Base-by-base conservation (phyloP, 1,140 invertebrate genomes). In the Macrobrachium nipponense region DNA sequence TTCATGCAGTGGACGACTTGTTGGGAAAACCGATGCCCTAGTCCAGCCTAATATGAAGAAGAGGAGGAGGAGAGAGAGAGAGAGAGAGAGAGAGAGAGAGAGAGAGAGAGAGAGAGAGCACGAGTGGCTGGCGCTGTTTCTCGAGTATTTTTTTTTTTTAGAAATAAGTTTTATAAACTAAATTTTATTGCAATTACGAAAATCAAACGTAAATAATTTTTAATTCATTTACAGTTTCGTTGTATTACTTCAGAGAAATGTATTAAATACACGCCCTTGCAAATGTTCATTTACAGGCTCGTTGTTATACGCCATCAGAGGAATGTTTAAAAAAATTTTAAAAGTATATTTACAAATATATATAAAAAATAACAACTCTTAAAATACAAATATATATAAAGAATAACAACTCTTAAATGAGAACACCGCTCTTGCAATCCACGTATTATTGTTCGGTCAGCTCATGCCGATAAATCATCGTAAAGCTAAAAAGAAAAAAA, bases 71-170 rank as follows among this genome's bases (percentile, higher is more conserved):
- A n/a, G 61, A 62, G 61, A 62, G 61, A 62, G 61, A 62, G 61
- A 62, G 61, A 62, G 61, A 62, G 61, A 62, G 61, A 62, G 61
- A 62, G 61, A 62, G 61, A 62, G 61, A 62, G 61, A 62, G 61
- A 62, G 61, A 62, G 61, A 62, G 61, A 2, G 2, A 62, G 61
- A 2, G 61, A 5, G 61, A 62, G 61, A 62, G 20, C 6, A 23
- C 7, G 27, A 17, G 61, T 15, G 14, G n/a, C 2, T 62, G 61
- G n/a, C 61, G 15, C 15, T 62, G 61, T 36, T 4, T 36, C 4
- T 36, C 1, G 27, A 36, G 27, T 36, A n/a, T n/a, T n/a, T n/a
- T n/a, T n/a, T n/a, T n/a, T 36, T 36, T 36, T 36, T 4, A 4
- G 27, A 36, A 36, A 36, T 36, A 36, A 36, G 27, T 36, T 36